Evolutionary conservation across 2,888 invertebrate species (phyloP), one percentile per base, ranked within the genome.

Genomic region (Lasioglossum marginatum): DNA sequence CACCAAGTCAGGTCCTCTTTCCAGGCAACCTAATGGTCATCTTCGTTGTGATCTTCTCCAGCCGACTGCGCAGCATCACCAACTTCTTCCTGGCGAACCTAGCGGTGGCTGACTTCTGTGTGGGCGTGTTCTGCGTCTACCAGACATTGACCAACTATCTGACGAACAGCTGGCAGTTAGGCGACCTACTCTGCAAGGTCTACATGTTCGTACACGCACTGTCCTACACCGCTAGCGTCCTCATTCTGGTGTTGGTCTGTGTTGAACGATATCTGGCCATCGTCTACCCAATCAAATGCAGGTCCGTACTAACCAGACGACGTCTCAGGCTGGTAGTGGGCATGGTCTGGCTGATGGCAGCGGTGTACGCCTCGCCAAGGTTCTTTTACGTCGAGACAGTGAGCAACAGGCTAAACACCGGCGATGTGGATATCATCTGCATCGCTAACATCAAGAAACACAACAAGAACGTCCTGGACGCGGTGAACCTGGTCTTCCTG

Each of bases 61-160:
- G 98, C 82, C 96, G 98, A 74, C 96, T 98, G 93, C 96, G 98
- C 81, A 98, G 98, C 57, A 97, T 98, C 89, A 99, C 98, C 70
- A 99, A 99, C 95, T 98, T 98, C 95, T 98, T 98, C 95, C 95
- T 99, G 93, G 98, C 98, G 34, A 98, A 99, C 95, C 96, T 99
- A 90, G 98, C 98, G 0, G 97, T 98, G 79, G 98, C 99, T 5
- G 98, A 99, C 95, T 97, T 99, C 90, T 98, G 98, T 93, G 98
- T 98, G n/a, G 98, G 98, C 14, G 96, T 98, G 79, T 98, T 99
- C 95, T 99, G 98, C 95, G 98, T 98, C 81, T 97, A 98, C 95
- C 98, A 98, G 94, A 98, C 98, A 94, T 96, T 99, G 91, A 97
- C 97, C 72, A 97, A 97, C 91, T 98, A 98, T 95, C 96, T 98